These are phyloP conservation scores for Steinernema carpocapsae DNA, from an alignment of 2,888 invertebrate genomes.

Conservation along the genomic window DNA sequence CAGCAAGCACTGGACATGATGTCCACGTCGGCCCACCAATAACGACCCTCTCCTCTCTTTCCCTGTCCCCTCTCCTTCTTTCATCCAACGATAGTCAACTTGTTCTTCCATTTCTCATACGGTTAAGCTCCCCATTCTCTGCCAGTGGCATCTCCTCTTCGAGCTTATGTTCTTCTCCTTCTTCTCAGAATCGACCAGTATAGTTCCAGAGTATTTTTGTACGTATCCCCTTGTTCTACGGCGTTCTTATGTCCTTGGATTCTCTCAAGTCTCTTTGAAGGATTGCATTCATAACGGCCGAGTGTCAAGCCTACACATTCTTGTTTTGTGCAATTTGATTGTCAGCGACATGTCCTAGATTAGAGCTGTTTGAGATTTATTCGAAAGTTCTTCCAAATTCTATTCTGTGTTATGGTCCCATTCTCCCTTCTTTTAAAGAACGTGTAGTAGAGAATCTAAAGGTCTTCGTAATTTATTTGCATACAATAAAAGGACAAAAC, in stretches of 20 bases:
- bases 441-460: slow-evolving; percentile 5
- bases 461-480: neutral
- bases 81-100: neutral
- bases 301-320: slow-evolving; percentile 9
- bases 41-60: neutral
- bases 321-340: neutral
- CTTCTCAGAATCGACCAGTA: too few species aligned
- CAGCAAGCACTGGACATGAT: slow-evolving; percentile 25
- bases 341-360: too few species aligned
- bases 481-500: too few species aligned
- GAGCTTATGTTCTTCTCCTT: neutral
- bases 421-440: neutral
- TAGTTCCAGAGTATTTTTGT: neutral
- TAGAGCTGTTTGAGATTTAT: too few species aligned
- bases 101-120: slow-evolving; percentile 26
- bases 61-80: neutral
- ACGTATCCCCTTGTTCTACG: neutral
- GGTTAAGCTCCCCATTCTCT: slow-evolving; percentile 27
- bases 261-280: neutral
- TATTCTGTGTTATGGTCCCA: neutral
- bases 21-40: slow-evolving; percentile 8
- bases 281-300: slow-evolving; percentile 19
- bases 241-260: neutral
- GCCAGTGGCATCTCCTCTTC: slow-evolving; percentile 22
- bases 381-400: neutral